Percentiles rank a stretch among this genome's conserved stretches.
These are phyloP conservation scores for Triplophysa yarkandensis DNA, from an alignment of 2,797 vertebrate species.

Conservation along the genomic window DNA sequence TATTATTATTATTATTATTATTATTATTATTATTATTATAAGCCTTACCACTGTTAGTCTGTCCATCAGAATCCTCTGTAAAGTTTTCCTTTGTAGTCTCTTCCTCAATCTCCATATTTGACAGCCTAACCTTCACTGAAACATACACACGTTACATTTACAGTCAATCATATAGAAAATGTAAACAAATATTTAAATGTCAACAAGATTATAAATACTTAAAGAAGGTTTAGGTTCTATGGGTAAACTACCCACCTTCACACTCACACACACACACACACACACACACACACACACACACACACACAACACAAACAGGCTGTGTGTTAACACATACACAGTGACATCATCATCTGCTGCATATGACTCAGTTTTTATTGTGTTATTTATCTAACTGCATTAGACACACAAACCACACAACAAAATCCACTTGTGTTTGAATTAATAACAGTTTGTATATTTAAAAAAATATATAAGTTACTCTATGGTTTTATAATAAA, in stretches of 20 bases:
- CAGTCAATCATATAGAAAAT: neutral
- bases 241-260: neutral
- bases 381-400: neutral
- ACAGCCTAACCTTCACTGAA: slow-evolving; percentile 12
- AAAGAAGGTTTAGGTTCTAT: neutral
- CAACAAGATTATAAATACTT: neutral
- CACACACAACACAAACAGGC: neutral
- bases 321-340: neutral
- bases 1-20: neutral
- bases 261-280: neutral
- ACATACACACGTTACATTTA: neutral
- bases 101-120: slow-evolving; percentile 30
- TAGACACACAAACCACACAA: neutral
- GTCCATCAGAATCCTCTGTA: neutral
- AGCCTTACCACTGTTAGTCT: slow-evolving; percentile 11
- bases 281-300: too few relatives aligned
- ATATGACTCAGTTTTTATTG: slow-evolving; percentile 2
- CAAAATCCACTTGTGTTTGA: neutral
- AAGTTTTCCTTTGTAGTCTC: slow-evolving; percentile 1
- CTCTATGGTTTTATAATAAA: neutral
- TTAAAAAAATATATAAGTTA: neutral
- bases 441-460: too few relatives aligned
- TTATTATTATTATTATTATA: neutral
- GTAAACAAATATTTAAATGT: neutral
- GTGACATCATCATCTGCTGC: slow-evolving; percentile 16